A percentile compares a stretch with the other conserved stretches of the same genome.
phyloP scores from a whole-genome alignment of 2,113 vertebrate species.

The Austrofundulus limnaeus region DNA sequence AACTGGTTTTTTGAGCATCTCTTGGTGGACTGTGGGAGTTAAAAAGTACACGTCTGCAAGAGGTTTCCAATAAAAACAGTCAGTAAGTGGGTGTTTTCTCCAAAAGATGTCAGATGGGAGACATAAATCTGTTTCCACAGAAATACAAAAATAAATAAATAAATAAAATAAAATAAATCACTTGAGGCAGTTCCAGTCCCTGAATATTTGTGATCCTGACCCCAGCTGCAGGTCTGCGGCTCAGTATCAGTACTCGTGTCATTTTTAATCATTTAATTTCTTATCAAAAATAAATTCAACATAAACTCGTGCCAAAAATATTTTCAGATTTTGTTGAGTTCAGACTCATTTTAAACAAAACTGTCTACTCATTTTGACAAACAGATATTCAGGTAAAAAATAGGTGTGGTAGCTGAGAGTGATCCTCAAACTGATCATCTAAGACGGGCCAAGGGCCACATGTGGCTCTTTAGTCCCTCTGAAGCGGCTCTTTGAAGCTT shows the following conservation, averaged over 20 bases:
- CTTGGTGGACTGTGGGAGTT: constrained; percentile 26
- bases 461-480: no score
- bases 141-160: no score
- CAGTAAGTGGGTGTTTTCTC: constrained; percentile 30
- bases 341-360: no score
- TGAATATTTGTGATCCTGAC: constrained; percentile 22
- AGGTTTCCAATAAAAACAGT: constrained; percentile 29
- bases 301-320: no score
- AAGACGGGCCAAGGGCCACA: no score
- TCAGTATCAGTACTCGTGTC: neutral
- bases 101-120: constrained; percentile 25
- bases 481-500: no score
- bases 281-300: neutral
- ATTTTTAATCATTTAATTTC: neutral
- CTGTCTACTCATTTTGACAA: no score
- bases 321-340: no score
- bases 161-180: constrained; percentile 5
- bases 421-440: no score
- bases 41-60: constrained; percentile 9
- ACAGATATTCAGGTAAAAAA: no score
- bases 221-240: constrained; percentile 8
- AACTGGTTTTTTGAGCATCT: neutral
- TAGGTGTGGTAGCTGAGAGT: no score
- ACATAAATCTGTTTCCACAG: constrained; percentile 26
- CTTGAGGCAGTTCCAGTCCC: constrained; percentile 1